Conservation (phyloP, 2,113 vertebrate genomes). For the Crotalus tigris region DNA sequence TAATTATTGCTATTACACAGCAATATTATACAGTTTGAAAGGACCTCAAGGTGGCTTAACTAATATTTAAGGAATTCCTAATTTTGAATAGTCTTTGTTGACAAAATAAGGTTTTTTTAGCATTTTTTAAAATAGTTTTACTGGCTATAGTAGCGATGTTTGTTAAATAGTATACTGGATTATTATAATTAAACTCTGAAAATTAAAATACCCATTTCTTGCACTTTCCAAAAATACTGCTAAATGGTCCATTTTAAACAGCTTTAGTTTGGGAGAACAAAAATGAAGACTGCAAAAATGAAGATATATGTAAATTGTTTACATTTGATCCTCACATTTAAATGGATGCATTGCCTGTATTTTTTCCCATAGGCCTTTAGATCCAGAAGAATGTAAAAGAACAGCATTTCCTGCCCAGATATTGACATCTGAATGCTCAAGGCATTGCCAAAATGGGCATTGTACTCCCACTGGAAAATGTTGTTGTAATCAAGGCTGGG, state of each 20-base stretch:
- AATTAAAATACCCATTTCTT: neutral
- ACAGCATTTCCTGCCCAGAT: constrained; percentile 81
- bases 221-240: neutral
- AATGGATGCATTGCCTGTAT: constrained; percentile 12
- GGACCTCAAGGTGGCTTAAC: neutral
- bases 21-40: neutral
- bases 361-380: constrained; percentile 76
- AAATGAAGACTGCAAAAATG: neutral
- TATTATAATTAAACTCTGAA: neutral
- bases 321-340: constrained; percentile 25
- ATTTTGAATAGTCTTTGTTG: neutral
- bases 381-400: constrained; percentile 92
- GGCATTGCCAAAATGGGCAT: constrained; percentile 92
- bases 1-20: neutral
- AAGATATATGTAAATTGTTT: neutral
- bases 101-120: neutral
- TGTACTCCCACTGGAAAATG: constrained; percentile 91
- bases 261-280: neutral
- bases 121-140: constrained; percentile 10
- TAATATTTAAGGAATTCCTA: neutral
- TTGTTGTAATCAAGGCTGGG: constrained; percentile 94
- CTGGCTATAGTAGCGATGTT: neutral
- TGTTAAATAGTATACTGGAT: neutral
- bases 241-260: constrained; percentile 5
- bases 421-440: constrained; percentile 87